phyloP scores from a whole-genome alignment of 2,113 vertebrate species.

The Labeo catla region DNA sequence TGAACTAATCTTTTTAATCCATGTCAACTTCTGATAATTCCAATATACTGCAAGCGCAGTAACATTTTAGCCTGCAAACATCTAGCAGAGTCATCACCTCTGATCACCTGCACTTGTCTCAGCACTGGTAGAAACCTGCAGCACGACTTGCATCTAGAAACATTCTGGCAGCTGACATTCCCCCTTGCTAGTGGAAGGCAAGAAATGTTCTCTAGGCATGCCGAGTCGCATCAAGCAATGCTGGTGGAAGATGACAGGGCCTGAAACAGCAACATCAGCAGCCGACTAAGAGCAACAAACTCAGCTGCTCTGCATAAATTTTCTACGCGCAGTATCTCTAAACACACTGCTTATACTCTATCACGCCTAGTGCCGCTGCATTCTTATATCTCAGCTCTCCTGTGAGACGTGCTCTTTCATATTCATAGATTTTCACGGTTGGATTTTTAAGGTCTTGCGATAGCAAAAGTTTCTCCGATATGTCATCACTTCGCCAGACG shows the following conservation, averaged over 20 bases:
- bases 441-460: constrained; percentile 47
- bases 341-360: constrained; percentile 49
- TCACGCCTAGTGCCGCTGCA: constrained; percentile 44
- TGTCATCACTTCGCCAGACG: constrained; percentile 34
- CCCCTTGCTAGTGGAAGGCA: constrained; percentile 40
- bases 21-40: not conserved
- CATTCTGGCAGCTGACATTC: constrained; percentile 59
- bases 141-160: constrained; percentile 36
- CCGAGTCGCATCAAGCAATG: constrained; percentile 47
- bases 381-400: constrained; percentile 54
- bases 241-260: constrained; percentile 55
- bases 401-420: constrained; percentile 42
- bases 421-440: constrained; percentile 55
- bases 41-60: not conserved
- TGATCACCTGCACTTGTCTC: constrained; percentile 46
- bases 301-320: constrained; percentile 48
- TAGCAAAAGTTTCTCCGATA: constrained; percentile 38
- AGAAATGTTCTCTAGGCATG: constrained; percentile 53
- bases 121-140: constrained; percentile 49
- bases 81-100: constrained; percentile 37
- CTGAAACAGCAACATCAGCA: constrained; percentile 58
- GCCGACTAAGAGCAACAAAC: constrained; percentile 49
- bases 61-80: not conserved
- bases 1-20: not conserved
- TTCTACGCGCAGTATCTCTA: constrained; percentile 33